These are phyloP conservation scores for Aleadryas rufinucha DNA, from an alignment of 2,113 vertebrate genomes.

Conservation along the genomic window DNA sequence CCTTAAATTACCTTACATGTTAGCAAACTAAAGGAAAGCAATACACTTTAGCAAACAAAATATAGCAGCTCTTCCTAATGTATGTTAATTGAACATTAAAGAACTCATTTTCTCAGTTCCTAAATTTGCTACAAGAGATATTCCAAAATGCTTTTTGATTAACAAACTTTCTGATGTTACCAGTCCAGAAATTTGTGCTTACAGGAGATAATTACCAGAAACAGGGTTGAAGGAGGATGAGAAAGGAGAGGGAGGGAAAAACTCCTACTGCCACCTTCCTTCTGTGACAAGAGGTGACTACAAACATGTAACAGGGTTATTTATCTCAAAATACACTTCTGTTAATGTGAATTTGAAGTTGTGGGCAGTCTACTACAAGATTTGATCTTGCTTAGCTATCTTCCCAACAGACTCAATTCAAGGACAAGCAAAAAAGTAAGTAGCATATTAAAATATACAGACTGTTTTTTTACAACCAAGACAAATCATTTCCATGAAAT, in stretches of 20 bases:
- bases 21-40: slow-evolving; percentile 49
- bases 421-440: neutral
- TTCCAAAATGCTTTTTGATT: slow-evolving; percentile 51
- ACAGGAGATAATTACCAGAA: slow-evolving; percentile 44
- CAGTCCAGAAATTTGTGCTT: slow-evolving; percentile 54
- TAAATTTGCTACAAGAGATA: slow-evolving; percentile 43
- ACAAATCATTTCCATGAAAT: neutral
- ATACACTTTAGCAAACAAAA: slow-evolving; percentile 30
- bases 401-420: neutral
- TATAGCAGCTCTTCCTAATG: slow-evolving; percentile 3
- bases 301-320: neutral
- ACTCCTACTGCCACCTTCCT: neutral
- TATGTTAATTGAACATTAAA: slow-evolving; percentile 57
- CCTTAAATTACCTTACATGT: slow-evolving; percentile 46
- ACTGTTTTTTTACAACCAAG: neutral
- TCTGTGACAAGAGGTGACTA: neutral
- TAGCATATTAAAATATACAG: neutral
- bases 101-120: slow-evolving; percentile 24
- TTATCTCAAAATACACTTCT: slow-evolving; percentile 24
- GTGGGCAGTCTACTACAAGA: neutral
- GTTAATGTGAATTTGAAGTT: neutral
- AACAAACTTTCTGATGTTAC: slow-evolving; percentile 59
- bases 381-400: neutral
- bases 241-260: neutral
- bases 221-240: slow-evolving; percentile 13